phyloP scores from a whole-genome alignment of 2,888 invertebrate species.

The Tetanocera ferruginea region DNA sequence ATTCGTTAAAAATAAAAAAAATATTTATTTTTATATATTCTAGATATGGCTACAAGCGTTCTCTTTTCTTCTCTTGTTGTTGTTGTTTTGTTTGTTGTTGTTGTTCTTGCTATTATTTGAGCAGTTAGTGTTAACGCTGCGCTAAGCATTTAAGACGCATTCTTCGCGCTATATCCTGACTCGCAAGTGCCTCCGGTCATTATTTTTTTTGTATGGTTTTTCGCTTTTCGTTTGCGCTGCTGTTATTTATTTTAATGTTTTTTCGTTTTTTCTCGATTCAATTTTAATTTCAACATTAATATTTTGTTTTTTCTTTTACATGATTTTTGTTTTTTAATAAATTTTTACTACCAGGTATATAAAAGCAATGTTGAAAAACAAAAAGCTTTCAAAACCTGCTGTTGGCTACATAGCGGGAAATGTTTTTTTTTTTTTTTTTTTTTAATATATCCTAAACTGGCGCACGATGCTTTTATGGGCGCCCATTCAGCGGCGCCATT shows the following conservation, averaged over 20 bases:
- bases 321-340: neutral
- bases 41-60: too few species aligned
- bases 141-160: neutral
- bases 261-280: neutral
- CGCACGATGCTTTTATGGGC: neutral
- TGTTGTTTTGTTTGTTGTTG: neutral
- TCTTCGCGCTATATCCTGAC: neutral
- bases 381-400: neutral
- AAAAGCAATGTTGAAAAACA: neutral
- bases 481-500: neutral
- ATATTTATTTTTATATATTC: too few species aligned
- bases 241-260: neutral
- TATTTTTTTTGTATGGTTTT: neutral
- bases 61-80: neutral
- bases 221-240: neutral
- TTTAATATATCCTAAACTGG: too few species aligned
- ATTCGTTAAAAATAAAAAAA: too few species aligned
- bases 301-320: neutral
- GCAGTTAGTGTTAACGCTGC: neutral
- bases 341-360: neutral
- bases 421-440: too few species aligned
- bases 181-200: too few species aligned
- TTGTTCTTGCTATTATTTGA: neutral
- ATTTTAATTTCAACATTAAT: neutral
- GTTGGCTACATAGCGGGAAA: neutral